Conservation (phyloP, 2,888 invertebrate genomes). For the Heterodera filipjevi region DNA sequence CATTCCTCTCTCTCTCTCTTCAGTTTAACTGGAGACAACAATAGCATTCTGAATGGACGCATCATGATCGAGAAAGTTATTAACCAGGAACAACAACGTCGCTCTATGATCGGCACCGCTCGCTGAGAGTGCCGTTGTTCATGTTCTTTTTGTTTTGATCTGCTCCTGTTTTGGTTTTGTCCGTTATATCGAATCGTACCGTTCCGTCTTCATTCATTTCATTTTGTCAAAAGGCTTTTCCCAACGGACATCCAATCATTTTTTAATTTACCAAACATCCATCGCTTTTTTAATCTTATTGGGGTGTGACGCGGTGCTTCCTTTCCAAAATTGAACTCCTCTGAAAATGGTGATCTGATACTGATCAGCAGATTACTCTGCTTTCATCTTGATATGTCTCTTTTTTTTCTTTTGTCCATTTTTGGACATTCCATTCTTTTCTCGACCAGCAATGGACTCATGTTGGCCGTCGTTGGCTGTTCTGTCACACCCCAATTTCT, state of each 20-base stretch:
- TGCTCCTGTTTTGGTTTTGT: background rate
- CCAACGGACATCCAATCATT: background rate
- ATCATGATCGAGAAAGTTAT: constrained; percentile 56
- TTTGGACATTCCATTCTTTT: background rate
- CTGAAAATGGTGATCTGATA: too few species aligned
- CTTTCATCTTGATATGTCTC: too few species aligned
- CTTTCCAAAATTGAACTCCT: background rate
- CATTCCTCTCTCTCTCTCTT: constrained; percentile 35
- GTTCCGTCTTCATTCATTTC: background rate
- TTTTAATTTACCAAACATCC: background rate
- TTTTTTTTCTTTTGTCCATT: background rate
- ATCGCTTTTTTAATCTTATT: background rate
- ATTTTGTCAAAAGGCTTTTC: too few species aligned
- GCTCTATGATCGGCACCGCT: constrained; percentile 28
- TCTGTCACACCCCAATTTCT: constrained; percentile 1
- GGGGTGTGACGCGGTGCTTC: background rate
- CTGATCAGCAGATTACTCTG: too few species aligned
- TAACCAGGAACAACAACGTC: constrained; percentile 51
- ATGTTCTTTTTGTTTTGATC: background rate
- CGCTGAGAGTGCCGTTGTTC: constrained; percentile 13
- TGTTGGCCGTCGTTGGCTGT: too few species aligned
- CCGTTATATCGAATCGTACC: background rate
- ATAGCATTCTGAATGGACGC: constrained; percentile 45
- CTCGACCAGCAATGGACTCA: too few species aligned
- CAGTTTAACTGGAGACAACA: constrained; percentile 59